Percentiles rank a stretch among this genome's conserved stretches.
phyloP scores from a whole-genome alignment of 2,797 vertebrate species.

The Syndactyla subalaris region DNA sequence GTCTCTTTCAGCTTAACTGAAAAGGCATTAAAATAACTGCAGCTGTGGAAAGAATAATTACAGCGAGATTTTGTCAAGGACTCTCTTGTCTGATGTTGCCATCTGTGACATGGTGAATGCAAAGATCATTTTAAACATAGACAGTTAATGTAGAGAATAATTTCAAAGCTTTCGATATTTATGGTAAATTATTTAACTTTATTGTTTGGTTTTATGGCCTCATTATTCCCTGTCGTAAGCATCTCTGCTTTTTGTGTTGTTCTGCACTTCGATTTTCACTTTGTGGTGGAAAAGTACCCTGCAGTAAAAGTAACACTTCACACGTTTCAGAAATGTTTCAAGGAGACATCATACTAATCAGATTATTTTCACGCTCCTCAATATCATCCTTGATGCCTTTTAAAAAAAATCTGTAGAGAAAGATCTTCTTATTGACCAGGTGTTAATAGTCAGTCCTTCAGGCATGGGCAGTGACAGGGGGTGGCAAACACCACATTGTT shows the following conservation, averaged over 20 bases:
- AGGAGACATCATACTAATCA: background rate
- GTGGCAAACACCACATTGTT: background rate
- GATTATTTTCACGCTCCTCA: slow-evolving; percentile 21
- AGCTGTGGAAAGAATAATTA: slow-evolving; percentile 82
- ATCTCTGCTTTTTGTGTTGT: slow-evolving; percentile 70
- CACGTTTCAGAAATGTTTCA: background rate
- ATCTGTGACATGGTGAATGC: slow-evolving; percentile 83
- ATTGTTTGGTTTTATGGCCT: slow-evolving; percentile 78
- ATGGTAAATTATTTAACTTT: slow-evolving; percentile 84
- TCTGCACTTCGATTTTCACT: slow-evolving; percentile 75
- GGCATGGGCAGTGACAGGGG: background rate
- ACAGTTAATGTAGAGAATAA: slow-evolving; percentile 78
- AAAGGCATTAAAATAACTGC: slow-evolving; percentile 82
- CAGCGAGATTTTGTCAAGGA: slow-evolving; percentile 81
- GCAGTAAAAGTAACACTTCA: background rate
- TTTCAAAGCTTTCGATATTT: slow-evolving; percentile 79
- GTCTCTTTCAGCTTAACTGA: slow-evolving; percentile 79
- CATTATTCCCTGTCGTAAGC: slow-evolving; percentile 68
- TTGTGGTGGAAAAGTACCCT: slow-evolving; percentile 41
- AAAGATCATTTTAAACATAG: slow-evolving; percentile 80
- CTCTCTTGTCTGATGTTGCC: slow-evolving; percentile 83
- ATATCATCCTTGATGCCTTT: background rate
- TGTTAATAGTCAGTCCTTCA: slow-evolving; percentile 46
- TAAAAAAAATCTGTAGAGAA: background rate
- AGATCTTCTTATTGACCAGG: slow-evolving; percentile 3